Conservation (phyloP, 2,888 invertebrate genomes). For the Ectropis crepuscularia region DNA sequence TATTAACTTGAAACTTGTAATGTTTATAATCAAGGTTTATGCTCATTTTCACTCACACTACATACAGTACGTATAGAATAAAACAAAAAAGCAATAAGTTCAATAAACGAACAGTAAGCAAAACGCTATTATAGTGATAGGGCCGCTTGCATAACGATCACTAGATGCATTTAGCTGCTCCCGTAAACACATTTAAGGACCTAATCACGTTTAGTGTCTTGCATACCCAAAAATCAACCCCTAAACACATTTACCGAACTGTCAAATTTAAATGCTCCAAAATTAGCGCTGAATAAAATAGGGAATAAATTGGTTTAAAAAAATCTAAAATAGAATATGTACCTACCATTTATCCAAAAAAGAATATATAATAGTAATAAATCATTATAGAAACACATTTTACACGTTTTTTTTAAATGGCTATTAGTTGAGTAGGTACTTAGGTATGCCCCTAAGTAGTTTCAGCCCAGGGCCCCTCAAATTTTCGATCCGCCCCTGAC, state of each 20-base stretch:
- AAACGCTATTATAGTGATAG: background rate
- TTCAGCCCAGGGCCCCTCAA: too few species aligned
- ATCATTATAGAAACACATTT: slow-evolving; percentile 1
- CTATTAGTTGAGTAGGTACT: too few species aligned
- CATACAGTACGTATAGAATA: background rate
- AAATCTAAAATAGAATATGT: background rate
- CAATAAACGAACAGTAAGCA: background rate
- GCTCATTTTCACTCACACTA: background rate
- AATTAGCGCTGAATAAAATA: background rate
- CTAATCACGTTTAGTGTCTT: too few species aligned
- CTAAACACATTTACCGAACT: too few species aligned
- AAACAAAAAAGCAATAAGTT: background rate
- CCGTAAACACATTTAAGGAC: too few species aligned
- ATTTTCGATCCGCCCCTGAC: background rate
- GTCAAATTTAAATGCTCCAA: too few species aligned
- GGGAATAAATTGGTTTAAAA: too few species aligned
- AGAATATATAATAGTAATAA: background rate
- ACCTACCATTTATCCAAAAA: background rate
- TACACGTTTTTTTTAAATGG: background rate
- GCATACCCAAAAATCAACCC: too few species aligned
- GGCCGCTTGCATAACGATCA: background rate
- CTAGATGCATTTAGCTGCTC: background rate
- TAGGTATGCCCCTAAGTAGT: too few species aligned
- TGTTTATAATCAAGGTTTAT: background rate
- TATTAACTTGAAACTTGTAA: background rate